phyloP scores from a whole-genome alignment of 1,140 invertebrate species.

The Ericerus pela region DNA sequence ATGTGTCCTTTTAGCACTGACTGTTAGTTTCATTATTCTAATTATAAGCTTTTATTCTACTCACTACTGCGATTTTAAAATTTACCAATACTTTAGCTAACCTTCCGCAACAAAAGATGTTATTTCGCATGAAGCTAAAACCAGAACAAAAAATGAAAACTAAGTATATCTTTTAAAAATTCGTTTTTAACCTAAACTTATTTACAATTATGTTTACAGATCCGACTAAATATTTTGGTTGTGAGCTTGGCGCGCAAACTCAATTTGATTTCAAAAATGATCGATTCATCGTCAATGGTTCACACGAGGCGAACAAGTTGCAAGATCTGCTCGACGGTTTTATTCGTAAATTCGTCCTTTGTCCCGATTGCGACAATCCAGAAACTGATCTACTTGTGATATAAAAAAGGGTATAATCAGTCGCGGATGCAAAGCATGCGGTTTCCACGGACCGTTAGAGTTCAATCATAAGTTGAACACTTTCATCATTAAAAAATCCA shows the following conservation, averaged over 20 bases:
- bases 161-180: too few relatives aligned
- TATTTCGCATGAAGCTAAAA: too few relatives aligned
- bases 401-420: slow-evolving; percentile 82
- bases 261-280: slow-evolving; percentile 98
- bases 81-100: too few relatives aligned
- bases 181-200: too few relatives aligned
- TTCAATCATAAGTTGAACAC: slow-evolving; percentile 94
- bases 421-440: slow-evolving; percentile 95
- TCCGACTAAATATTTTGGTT: slow-evolving; percentile 99
- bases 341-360: slow-evolving; percentile 93
- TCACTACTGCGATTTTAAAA: too few relatives aligned
- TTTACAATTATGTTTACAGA: too few relatives aligned
- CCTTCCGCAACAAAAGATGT: too few relatives aligned
- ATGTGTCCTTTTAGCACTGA: too few relatives aligned
- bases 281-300: slow-evolving; percentile 97
- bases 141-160: not conserved
- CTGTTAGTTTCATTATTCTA: not conserved
- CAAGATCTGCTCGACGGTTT: slow-evolving; percentile 95
- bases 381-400: slow-evolving; percentile 82
- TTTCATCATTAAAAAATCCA: slow-evolving; percentile 96
- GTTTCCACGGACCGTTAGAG: slow-evolving; percentile 77
- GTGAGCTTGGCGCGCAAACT: slow-evolving; percentile 96
- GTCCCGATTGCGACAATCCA: slow-evolving; percentile 95
- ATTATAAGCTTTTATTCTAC: too few relatives aligned
- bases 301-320: slow-evolving; percentile 90